Percentiles rank a stretch among this genome's conserved stretches.
Conservation (phyloP, 2,888 invertebrate species). For the Nesidiocoris tenuis region DNA sequence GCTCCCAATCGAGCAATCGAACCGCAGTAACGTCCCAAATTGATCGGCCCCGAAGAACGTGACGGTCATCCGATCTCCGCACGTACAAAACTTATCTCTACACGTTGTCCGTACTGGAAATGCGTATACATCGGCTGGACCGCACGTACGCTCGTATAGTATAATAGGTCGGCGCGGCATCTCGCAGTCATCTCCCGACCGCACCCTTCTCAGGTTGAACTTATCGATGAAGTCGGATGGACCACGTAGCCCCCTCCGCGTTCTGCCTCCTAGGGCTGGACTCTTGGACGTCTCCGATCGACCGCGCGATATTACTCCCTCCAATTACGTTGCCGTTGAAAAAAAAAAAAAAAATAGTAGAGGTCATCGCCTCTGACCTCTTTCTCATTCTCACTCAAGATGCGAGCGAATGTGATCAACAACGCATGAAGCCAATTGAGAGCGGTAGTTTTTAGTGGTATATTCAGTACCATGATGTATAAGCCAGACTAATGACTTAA, state of each 20-base stretch:
- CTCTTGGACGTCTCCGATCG: background rate
- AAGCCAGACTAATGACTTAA: too few relatives aligned
- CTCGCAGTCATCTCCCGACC: background rate
- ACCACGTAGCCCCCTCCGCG: background rate
- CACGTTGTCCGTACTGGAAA: background rate
- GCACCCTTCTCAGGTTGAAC: background rate
- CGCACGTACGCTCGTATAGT: background rate
- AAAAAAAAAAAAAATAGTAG: background rate
- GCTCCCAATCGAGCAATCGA: background rate
- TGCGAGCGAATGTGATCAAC: background rate
- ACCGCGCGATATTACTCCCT: background rate
- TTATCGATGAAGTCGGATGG: slow-evolving; percentile 11
- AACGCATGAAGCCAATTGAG: too few relatives aligned
- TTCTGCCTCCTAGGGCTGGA: background rate
- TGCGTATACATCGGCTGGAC: background rate
- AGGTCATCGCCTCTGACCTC: slow-evolving; percentile 10
- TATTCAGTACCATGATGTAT: too few relatives aligned
- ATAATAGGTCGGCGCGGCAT: background rate
- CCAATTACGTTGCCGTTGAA: background rate
- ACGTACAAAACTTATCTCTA: background rate
- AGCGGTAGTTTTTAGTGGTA: too few relatives aligned
- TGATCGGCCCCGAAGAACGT: background rate
- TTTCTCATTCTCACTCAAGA: background rate
- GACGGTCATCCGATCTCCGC: background rate
- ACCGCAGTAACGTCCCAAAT: background rate